Percentiles rank a stretch among this genome's conserved stretches.
Conservation (phyloP, 2,888 invertebrate genomes). For the Steinernema carpocapsae region DNA sequence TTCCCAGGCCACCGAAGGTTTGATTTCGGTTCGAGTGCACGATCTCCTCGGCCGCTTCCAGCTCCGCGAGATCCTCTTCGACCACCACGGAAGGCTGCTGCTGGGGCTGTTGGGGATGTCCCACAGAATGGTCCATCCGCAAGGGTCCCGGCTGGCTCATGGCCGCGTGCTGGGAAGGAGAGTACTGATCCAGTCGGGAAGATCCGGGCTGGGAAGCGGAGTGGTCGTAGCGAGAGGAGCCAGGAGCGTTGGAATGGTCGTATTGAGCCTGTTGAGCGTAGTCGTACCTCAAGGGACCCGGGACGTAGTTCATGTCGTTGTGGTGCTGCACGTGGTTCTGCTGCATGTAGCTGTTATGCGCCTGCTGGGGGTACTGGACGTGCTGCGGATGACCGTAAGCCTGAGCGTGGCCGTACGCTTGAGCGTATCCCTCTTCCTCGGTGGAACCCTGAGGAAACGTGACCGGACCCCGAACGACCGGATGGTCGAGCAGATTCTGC, state of each 20-base stretch:
- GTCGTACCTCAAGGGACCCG: conserved; percentile 19
- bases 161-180: neutral
- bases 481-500: conserved; percentile 30
- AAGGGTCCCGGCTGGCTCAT: conserved; percentile 15
- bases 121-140: neutral
- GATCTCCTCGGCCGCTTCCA: neutral
- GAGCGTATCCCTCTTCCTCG: neutral
- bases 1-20: neutral
- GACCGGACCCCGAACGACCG: conserved; percentile 5
- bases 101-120: conserved; percentile 12
- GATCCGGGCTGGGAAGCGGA: too few relatives aligned
- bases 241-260: neutral
- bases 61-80: neutral
- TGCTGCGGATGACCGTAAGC: conserved; percentile 30
- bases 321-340: conserved; percentile 25
- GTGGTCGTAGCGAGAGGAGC: neutral
- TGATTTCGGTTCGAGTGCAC: neutral
- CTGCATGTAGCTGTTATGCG: neutral
- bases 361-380: conserved; percentile 31
- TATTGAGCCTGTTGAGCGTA: neutral
- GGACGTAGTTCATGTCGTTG: conserved; percentile 17
- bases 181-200: neutral
- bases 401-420: neutral
- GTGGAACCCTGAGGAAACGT: neutral
- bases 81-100: conserved; percentile 25